Evolutionary conservation across 2,888 invertebrate genomes (phyloP).

Genomic region (Smittia aterrima): DNA sequence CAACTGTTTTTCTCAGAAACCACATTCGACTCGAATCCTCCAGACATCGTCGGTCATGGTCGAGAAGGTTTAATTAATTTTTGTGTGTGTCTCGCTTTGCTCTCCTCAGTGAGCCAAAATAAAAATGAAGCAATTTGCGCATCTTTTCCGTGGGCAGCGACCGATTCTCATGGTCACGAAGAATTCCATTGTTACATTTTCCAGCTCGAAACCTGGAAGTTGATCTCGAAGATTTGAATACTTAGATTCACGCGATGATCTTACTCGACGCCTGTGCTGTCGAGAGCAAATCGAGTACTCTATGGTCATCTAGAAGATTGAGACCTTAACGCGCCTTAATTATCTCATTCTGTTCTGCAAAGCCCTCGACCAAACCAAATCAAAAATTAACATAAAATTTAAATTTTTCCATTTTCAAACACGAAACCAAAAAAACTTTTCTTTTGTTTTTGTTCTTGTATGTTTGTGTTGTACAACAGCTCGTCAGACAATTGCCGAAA

Average conservation of each 20-base stretch:
- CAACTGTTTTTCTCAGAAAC: slow-evolving; percentile 8
- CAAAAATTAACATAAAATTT: slow-evolving; percentile 37
- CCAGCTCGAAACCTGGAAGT: too few species aligned
- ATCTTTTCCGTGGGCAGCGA: neutral
- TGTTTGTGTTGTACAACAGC: slow-evolving; percentile 29
- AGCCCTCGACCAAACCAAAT: neutral
- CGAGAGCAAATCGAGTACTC: neutral
- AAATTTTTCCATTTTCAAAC: slow-evolving; percentile 23
- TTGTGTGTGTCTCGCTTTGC: neutral
- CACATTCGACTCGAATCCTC: slow-evolving; percentile 17
- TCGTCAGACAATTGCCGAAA: slow-evolving; percentile 26
- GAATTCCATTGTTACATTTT: neutral
- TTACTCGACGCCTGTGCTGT: too few species aligned
- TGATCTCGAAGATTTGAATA: too few species aligned
- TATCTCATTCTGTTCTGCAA: neutral
- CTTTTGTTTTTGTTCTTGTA: slow-evolving; percentile 3
- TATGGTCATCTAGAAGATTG: neutral
- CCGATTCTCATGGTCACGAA: slow-evolving; percentile 9
- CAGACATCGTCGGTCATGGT: slow-evolving; percentile 37
- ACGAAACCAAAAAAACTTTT: slow-evolving; percentile 13
- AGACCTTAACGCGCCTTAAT: too few species aligned
- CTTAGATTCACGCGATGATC: too few species aligned
- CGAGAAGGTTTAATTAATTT: slow-evolving; percentile 26
- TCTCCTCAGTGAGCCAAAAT: neutral
- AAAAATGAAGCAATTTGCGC: slow-evolving; percentile 26